These are phyloP conservation scores for Fistularia commersonii DNA, from an alignment of 2,797 vertebrate genomes.

Conservation along the genomic window DNA sequence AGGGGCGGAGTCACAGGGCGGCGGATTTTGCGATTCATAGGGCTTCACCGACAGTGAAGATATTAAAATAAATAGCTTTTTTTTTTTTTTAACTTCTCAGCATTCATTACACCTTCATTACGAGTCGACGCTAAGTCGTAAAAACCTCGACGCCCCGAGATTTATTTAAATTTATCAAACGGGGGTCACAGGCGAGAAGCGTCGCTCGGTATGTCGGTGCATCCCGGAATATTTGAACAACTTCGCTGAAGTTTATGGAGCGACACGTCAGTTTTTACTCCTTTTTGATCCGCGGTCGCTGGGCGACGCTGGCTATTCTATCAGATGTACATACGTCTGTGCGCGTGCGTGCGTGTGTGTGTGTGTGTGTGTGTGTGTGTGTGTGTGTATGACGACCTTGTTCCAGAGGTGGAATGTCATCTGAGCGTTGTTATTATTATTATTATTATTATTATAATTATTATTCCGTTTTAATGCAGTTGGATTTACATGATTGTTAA, in stretches of 20 bases:
- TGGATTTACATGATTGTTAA: constrained; percentile 51
- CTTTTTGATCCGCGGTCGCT: constrained; percentile 72
- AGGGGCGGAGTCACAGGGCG: too few relatives aligned
- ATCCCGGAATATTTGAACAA: too few relatives aligned
- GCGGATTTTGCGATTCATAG: too few relatives aligned
- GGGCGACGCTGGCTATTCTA: constrained; percentile 71
- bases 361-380: constrained; percentile 17
- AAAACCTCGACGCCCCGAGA: too few relatives aligned
- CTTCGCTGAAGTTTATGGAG: neutral
- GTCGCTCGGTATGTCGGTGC: too few relatives aligned
- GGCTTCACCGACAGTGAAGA: too few relatives aligned
- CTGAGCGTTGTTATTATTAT: constrained; percentile 52
- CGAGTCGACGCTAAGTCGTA: too few relatives aligned
- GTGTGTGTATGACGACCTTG: constrained; percentile 30
- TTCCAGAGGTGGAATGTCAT: constrained; percentile 36
- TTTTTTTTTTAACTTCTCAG: too few relatives aligned
- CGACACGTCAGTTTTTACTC: constrained; percentile 2
- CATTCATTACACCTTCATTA: too few relatives aligned
- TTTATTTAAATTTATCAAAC: too few relatives aligned
- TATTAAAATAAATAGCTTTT: too few relatives aligned
- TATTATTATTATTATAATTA: constrained; percentile 46
- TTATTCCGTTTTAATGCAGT: constrained; percentile 43
- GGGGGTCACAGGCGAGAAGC: too few relatives aligned
- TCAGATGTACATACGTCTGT: constrained; percentile 39
- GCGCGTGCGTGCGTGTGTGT: constrained; percentile 2